Percentiles rank a stretch among this genome's conserved stretches.
Conservation (phyloP, 92 coral and sea anemone species). For the Palythoa caribaeorum region DNA sequence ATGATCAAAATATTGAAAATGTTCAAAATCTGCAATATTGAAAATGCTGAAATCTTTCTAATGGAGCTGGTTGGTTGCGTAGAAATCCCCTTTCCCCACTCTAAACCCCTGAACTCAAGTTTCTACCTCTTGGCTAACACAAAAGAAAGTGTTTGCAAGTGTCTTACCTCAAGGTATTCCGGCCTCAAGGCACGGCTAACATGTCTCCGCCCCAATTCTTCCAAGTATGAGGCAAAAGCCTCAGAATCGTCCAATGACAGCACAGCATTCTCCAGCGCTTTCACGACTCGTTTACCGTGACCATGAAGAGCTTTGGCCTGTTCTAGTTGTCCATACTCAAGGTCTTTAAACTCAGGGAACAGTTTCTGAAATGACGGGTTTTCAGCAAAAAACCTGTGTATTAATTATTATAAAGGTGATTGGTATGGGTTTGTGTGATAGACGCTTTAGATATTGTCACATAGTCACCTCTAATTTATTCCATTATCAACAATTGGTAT, state of each 20-base stretch:
- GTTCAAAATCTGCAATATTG: too few relatives aligned
- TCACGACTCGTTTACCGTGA: constrained; percentile 84
- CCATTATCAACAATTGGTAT: too few relatives aligned
- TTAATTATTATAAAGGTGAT: not conserved
- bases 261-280: constrained; percentile 84
- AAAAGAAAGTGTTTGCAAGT: not conserved
- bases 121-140: not conserved
- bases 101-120: too few relatives aligned
- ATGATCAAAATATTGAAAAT: too few relatives aligned
- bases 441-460: not conserved
- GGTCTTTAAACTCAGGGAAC: constrained; percentile 80
- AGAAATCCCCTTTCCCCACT: too few relatives aligned
- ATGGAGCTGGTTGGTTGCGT: too few relatives aligned
- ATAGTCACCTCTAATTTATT: too few relatives aligned
- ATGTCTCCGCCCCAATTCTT: constrained; percentile 83
- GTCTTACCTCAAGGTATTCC: constrained; percentile 71
- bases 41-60: too few relatives aligned
- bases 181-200: constrained; percentile 74
- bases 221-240: constrained; percentile 74
- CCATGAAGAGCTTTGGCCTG: constrained; percentile 80
- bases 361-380: constrained; percentile 85
- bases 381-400: constrained; percentile 72
- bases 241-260: constrained; percentile 72
- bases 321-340: constrained; percentile 69
- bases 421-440: not conserved